These are phyloP conservation scores for Aphelinus certus DNA, from an alignment of 1,140 invertebrate genomes.

Conservation along the genomic window DNA sequence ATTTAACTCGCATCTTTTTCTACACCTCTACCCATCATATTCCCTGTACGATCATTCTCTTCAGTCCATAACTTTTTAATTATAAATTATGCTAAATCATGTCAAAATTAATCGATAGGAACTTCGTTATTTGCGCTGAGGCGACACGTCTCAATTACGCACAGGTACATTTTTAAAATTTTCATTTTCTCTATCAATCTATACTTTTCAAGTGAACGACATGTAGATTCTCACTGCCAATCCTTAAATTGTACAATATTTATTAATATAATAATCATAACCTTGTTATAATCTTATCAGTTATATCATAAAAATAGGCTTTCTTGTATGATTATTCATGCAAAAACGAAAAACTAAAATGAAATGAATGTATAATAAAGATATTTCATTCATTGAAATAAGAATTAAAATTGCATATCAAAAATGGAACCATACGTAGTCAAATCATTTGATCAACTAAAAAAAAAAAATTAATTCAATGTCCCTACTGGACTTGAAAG, in stretches of 20 bases:
- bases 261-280: constrained; percentile 40
- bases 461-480: not conserved
- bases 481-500: constrained; percentile 19
- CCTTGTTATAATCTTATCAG: constrained; percentile 32
- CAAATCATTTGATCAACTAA: not conserved
- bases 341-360: constrained; percentile 7
- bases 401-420: not conserved
- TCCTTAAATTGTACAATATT: constrained; percentile 33
- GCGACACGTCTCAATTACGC: constrained; percentile 32
- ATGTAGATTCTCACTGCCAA: constrained; percentile 26
- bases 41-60: constrained; percentile 7
- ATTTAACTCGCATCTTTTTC: constrained; percentile 10
- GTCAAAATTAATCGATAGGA: constrained; percentile 35
- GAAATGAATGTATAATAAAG: not conserved
- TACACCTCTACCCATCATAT: not conserved
- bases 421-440: constrained; percentile 1
- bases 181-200: constrained; percentile 25
- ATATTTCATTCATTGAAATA: too few species aligned
- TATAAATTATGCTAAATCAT: constrained; percentile 32
- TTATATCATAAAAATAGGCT: constrained; percentile 34
- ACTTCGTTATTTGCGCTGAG: constrained; percentile 38
- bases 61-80: constrained; percentile 29
- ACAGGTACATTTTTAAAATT: constrained; percentile 37
- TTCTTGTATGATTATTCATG: constrained; percentile 15
- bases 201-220: constrained; percentile 28